Percentiles rank a stretch among this genome's conserved stretches.
Evolutionary conservation across 2,888 invertebrate genomes (phyloP).

Genomic region (Heteromurus nitidus): DNA sequence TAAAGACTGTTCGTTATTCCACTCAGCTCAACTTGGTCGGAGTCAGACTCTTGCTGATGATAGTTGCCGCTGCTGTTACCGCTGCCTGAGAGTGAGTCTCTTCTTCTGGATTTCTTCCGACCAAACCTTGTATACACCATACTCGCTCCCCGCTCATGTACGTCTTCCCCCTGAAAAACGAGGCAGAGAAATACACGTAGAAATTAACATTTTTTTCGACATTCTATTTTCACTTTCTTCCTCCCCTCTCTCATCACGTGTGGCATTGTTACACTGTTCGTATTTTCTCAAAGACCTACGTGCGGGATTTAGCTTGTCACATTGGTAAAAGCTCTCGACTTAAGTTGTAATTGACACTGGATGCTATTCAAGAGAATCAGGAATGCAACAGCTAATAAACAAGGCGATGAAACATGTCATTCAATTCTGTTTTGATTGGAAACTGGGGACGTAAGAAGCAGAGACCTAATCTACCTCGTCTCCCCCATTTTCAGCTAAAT

Average conservation of each 20-base stretch:
- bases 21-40: conserved; percentile 73
- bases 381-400: conserved; percentile 60
- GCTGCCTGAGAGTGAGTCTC: conserved; percentile 37
- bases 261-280: not conserved
- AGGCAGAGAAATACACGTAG: conserved; percentile 44
- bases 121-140: conserved; percentile 72
- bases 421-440: conserved; percentile 62
- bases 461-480: conserved; percentile 15
- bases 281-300: conserved; percentile 18
- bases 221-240: conserved; percentile 31
- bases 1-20: conserved; percentile 73
- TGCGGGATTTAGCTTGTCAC: conserved; percentile 45
- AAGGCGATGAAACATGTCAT: conserved; percentile 61
- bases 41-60: conserved; percentile 68
- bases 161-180: conserved; percentile 51
- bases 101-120: conserved; percentile 60
- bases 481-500: conserved; percentile 17
- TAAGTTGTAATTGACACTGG: conserved; percentile 54
- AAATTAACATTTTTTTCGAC: conserved; percentile 66
- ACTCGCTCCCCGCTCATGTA: conserved; percentile 52
- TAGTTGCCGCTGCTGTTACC: conserved; percentile 39
- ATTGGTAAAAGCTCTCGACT: conserved; percentile 56
- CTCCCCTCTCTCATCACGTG: conserved; percentile 7
- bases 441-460: conserved; percentile 37
- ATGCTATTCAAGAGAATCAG: conserved; percentile 21